Percentiles rank a stretch among this genome's conserved stretches.
Evolutionary conservation across 2,888 invertebrate genomes (phyloP).

Genomic region (Polydrusus pterygomalis): DNA sequence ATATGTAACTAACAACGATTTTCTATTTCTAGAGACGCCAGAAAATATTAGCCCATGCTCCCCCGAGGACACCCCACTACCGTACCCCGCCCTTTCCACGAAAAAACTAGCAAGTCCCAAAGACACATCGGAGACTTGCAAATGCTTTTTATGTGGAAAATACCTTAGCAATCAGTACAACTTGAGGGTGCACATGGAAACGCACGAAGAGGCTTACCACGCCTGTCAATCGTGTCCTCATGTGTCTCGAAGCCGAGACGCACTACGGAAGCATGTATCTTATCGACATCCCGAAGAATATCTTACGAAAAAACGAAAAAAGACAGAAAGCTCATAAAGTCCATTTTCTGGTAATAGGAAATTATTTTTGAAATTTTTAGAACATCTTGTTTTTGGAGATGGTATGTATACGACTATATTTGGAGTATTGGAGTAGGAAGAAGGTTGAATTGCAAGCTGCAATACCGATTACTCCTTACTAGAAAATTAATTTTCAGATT

Average conservation of each 20-base stretch:
- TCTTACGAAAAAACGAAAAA: conserved; percentile 71
- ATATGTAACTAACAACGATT: neutral
- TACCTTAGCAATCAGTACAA: conserved; percentile 94
- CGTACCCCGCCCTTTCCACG: conserved; percentile 31
- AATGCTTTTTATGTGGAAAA: conserved; percentile 90
- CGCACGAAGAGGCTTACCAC: conserved; percentile 91
- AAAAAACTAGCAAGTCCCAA: conserved; percentile 56
- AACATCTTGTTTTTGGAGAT: conserved; percentile 29
- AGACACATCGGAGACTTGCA: conserved; percentile 69
- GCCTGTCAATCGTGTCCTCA: conserved; percentile 91
- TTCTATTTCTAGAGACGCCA: conserved; percentile 41
- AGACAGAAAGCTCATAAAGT: conserved; percentile 58
- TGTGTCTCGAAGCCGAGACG: conserved; percentile 90
- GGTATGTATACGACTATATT: neutral
- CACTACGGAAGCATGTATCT: conserved; percentile 90
- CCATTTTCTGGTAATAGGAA: conserved; percentile 3
- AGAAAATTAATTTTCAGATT: neutral
- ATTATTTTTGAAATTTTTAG: conserved; percentile 5
- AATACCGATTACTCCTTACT: neutral
- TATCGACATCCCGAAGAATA: conserved; percentile 84
- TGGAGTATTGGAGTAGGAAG: neutral
- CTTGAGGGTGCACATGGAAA: conserved; percentile 89
- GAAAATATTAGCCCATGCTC: conserved; percentile 55
- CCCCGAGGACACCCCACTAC: conserved; percentile 43
- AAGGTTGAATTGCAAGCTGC: neutral